Evolutionary conservation across 2,888 invertebrate genomes (phyloP).

Genomic region (Mythimna impura): DNA sequence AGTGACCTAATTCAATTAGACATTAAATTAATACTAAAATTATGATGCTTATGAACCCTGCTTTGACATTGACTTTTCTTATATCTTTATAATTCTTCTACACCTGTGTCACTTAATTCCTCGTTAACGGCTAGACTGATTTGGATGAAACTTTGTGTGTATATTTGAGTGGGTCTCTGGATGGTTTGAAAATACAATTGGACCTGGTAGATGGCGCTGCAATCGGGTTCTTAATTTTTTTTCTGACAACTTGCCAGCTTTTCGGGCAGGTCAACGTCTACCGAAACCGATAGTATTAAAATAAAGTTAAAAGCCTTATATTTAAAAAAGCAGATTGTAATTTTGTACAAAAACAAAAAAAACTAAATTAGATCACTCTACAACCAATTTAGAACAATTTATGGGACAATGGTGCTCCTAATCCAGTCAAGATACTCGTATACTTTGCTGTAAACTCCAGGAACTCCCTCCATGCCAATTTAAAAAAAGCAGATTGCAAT

Average conservation of each 20-base stretch:
- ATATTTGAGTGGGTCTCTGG: too few relatives aligned
- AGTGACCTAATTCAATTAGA: constrained; percentile 37
- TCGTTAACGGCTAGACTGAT: too few relatives aligned
- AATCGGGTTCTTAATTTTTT: too few relatives aligned
- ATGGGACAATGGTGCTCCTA: constrained; percentile 55
- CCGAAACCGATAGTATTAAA: background rate
- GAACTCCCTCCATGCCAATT: constrained; percentile 89
- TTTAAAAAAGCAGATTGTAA: background rate
- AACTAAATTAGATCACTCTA: constrained; percentile 39
- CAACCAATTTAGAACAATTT: constrained; percentile 15
- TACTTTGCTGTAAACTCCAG: constrained; percentile 92
- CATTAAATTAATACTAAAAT: background rate
- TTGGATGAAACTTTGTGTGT: too few relatives aligned
- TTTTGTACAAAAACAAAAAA: background rate
- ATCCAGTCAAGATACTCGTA: constrained; percentile 91
- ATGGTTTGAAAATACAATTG: too few relatives aligned
- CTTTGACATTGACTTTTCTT: background rate
- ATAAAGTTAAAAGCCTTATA: background rate
- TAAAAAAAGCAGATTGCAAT: background rate
- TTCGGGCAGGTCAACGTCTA: too few relatives aligned
- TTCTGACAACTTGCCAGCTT: too few relatives aligned
- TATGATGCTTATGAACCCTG: background rate
- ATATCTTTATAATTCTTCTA: too few relatives aligned
- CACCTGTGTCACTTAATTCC: too few relatives aligned
- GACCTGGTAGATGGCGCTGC: too few relatives aligned